These are phyloP conservation scores for Adelognathus sp. DNA, from an alignment of 2,888 invertebrate genomes.

Conservation along the genomic window DNA sequence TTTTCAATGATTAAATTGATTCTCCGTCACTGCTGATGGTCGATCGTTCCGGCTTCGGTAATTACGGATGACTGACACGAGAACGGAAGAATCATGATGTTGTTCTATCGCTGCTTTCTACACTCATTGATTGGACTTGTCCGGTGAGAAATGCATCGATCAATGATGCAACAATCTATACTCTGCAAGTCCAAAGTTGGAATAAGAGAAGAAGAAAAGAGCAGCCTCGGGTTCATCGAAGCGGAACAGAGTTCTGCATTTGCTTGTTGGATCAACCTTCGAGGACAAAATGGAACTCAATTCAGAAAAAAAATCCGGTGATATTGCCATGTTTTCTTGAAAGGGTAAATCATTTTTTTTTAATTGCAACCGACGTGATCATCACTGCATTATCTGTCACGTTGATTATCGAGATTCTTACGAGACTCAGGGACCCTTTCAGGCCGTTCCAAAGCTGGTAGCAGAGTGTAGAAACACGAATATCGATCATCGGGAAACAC, in stretches of 20 bases:
- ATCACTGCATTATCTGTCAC: no score
- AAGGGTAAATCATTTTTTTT: no score
- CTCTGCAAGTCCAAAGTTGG: not conserved
- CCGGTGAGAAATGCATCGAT: not conserved
- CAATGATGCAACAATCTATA: not conserved
- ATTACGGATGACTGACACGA: constrained; percentile 3
- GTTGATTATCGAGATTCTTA: no score
- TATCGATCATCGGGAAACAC: no score
- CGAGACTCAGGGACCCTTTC: no score
- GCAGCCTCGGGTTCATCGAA: not conserved
- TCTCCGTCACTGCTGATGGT: not conserved
- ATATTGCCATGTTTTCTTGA: no score
- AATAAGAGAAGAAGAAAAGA: not conserved
- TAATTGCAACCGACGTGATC: not conserved
- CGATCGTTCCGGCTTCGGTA: not conserved
- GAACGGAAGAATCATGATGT: not conserved
- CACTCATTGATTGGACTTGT: constrained; percentile 6
- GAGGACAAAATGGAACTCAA: no score
- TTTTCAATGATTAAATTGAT: not conserved
- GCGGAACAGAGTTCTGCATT: not conserved
- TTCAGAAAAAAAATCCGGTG: no score
- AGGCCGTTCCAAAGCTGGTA: no score
- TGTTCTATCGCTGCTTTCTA: constrained; percentile 5
- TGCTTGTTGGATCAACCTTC: constrained; percentile 6
- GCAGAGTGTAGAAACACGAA: no score